A percentile compares a stretch with the other conserved stretches of the same genome.
Evolutionary conservation across 23 tunicate genomes (phyloP).

Genomic region (Aplidium turbinatum): DNA sequence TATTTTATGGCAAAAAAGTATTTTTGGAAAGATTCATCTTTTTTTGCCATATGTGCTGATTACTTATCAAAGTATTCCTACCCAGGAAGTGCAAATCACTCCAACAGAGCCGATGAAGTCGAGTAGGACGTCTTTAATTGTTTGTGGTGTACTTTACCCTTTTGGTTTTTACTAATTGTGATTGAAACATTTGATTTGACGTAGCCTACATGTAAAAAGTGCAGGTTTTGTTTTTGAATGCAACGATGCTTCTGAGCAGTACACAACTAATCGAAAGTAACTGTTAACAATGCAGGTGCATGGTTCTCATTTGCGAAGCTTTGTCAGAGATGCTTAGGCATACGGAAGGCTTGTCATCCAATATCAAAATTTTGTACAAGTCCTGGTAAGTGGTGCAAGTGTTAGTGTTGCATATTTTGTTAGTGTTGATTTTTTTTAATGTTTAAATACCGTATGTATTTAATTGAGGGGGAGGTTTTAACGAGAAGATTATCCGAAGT

Average conservation of each 20-base stretch:
- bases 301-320: conserved; percentile 27
- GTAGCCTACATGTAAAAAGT: no score
- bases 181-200: no score
- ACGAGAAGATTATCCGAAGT: no score
- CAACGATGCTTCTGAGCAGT: no score
- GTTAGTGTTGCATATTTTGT: no score
- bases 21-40: conserved; percentile 21
- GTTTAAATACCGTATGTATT: no score
- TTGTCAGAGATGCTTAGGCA: conserved; percentile 49
- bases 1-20: background rate
- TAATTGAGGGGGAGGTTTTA: no score
- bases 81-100: background rate
- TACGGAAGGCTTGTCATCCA: conserved; percentile 35
- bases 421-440: no score
- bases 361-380: background rate
- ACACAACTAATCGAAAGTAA: background rate
- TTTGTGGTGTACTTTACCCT: no score
- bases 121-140: conserved; percentile 33
- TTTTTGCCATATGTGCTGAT: background rate
- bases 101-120: conserved; percentile 11
- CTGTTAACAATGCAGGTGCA: conserved; percentile 24
- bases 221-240: no score
- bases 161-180: no score
- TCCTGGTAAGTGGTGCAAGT: no score
- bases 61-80: background rate